Evolutionary conservation across 1,140 invertebrate species (phyloP), one percentile per base, ranked within the genome.

Genomic region (Chelonus insularis): DNA sequence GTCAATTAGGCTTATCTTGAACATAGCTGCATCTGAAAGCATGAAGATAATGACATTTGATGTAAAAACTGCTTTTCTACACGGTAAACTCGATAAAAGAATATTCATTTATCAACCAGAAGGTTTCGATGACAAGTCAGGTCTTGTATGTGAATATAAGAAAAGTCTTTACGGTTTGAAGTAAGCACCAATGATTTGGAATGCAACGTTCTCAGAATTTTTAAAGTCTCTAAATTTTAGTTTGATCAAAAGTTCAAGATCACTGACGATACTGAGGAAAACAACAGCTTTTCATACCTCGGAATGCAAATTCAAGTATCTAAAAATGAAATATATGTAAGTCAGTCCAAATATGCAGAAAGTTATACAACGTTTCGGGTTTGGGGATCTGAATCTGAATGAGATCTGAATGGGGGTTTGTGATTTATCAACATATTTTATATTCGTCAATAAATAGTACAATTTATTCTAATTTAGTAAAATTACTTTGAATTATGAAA

Each of bases 21-120:
- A 36, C n/a, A 34, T 20, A 29, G 39, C 47, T 9, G 36, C 51
- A 51, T 34, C 20, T 55, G 47, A 57, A 36, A 14, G 57, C 7
- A 64, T 61, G 16, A 2, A 64, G n/a, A 58, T 81, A 9, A 12
- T 65, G 5, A 79, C 81, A 61, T 68, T 80, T 59, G 82, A 82
- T 65, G 73, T 82, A 1, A 72, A 68, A 36, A 76, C 72, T 8
- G 77, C 73, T 0, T 82, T 79, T 66, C 64, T 82, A 5, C 60
- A 81, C 63, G 74, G 74, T 4, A 60, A 67, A 32, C 43, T 82
- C 14, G 47, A 77, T 36, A 70, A 74, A 60, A 64, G 72, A 36
- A 65, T 79, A 20, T 80, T 71, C 62, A 72, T 80, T 67, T 62
- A 68, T 56, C 65, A 70, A 60, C 78, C 78, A 29, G 37, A 65